Evolutionary conservation across 2,113 vertebrate genomes (phyloP).

Genomic region (Gasterosteus nipponicus): DNA sequence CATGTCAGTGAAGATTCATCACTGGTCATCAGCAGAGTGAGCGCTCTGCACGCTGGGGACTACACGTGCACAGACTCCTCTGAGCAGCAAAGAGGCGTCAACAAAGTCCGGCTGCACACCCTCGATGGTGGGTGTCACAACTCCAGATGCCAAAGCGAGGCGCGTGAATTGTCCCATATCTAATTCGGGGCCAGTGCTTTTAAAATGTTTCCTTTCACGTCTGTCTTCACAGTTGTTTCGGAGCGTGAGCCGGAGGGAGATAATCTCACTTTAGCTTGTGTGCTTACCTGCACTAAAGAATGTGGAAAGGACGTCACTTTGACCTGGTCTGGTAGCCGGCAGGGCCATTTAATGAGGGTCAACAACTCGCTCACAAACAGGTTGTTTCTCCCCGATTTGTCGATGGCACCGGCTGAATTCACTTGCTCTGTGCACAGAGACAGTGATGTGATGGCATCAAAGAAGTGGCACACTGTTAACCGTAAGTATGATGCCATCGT

Average conservation of each 20-base stretch:
- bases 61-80: constrained; percentile 51
- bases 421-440: constrained; percentile 59
- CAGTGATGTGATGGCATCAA: constrained; percentile 37
- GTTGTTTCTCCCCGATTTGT: constrained; percentile 32
- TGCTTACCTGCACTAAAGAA: constrained; percentile 51
- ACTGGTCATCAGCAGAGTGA: constrained; percentile 50
- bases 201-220: constrained; percentile 4
- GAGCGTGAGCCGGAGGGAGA: constrained; percentile 10
- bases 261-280: constrained; percentile 60
- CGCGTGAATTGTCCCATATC: background rate
- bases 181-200: background rate
- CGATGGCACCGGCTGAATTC: constrained; percentile 12
- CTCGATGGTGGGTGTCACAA: constrained; percentile 53
- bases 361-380: constrained; percentile 36
- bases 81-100: background rate
- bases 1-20: constrained; percentile 32
- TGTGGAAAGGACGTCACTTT: constrained; percentile 63
- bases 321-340: constrained; percentile 46
- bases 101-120: constrained; percentile 55
- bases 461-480: constrained; percentile 31
- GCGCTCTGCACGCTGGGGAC: constrained; percentile 47
- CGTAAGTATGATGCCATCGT: constrained; percentile 27
- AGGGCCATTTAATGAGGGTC: background rate
- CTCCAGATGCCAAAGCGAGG: background rate
- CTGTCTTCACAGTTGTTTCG: constrained; percentile 45